phyloP scores from a whole-genome alignment of 2,888 invertebrate genomes.

The Metopia argyrocephala region DNA sequence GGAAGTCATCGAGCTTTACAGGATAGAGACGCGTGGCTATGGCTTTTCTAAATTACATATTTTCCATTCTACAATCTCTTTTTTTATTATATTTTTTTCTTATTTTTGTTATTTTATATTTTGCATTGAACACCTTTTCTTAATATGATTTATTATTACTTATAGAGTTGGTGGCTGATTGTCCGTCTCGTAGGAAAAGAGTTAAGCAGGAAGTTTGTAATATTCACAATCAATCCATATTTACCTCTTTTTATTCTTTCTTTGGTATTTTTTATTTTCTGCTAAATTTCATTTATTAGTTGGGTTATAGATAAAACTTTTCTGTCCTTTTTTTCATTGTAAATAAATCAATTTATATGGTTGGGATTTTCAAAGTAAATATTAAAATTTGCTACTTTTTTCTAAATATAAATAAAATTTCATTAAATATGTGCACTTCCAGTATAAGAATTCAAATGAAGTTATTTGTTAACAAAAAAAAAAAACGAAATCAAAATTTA shows the following conservation, averaged over 20 bases:
- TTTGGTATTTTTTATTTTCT: conserved; percentile 6
- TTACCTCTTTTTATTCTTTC: not conserved
- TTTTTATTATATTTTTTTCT: not conserved
- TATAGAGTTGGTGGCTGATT: conserved; percentile 32
- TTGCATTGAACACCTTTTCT: conserved; percentile 38
- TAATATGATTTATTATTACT: conserved; percentile 57
- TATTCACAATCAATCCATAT: conserved; percentile 61
- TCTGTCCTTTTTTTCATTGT: too few species aligned
- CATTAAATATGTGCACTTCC: conserved; percentile 6
- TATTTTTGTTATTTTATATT: conserved; percentile 1
- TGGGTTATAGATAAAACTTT: conserved; percentile 40
- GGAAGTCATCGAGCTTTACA: conserved; percentile 32
- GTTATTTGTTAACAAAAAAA: too few species aligned
- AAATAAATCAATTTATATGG: conserved; percentile 24
- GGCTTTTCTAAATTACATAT: conserved; percentile 21
- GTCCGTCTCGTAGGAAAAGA: conserved; percentile 32
- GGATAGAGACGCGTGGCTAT: conserved; percentile 1
- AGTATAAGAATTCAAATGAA: not conserved
- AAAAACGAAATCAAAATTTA: too few species aligned
- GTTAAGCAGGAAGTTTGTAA: conserved; percentile 66
- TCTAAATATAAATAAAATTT: conserved; percentile 12
- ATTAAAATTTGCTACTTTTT: conserved; percentile 27
- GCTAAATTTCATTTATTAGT: conserved; percentile 45
- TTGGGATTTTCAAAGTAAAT: not conserved
- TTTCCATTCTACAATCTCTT: not conserved